Evolutionary conservation across 1,140 invertebrate genomes (phyloP).

Genomic region (Euschistus heros): DNA sequence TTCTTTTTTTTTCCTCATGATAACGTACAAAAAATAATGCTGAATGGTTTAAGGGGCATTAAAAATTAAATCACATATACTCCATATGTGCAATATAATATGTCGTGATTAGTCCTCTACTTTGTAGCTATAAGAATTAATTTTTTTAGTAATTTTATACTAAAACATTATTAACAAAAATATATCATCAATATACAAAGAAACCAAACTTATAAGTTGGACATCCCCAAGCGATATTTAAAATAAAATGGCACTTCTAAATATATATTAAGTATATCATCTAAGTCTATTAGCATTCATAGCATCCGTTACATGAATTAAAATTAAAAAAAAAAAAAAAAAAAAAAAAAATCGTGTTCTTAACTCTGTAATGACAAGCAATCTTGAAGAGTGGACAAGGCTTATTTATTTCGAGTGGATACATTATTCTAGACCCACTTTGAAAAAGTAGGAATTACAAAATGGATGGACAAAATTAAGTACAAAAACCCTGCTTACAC

Average conservation of each 20-base stretch:
- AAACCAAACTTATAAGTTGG: not conserved
- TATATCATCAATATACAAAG: not conserved
- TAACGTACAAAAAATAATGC: conserved; percentile 1
- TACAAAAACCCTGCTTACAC: conserved; percentile 18
- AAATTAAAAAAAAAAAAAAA: conserved; percentile 2
- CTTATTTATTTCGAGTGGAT: conserved; percentile 15
- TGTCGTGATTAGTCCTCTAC: conserved; percentile 1
- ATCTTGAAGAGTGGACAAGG: conserved; percentile 14
- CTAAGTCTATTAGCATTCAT: conserved; percentile 13
- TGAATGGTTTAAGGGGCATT: not conserved
- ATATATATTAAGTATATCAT: conserved; percentile 10
- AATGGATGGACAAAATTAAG: conserved; percentile 22
- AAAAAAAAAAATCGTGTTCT: conserved; percentile 6
- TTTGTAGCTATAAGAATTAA: not conserved
- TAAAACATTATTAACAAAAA: not conserved
- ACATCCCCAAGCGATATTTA: conserved; percentile 11
- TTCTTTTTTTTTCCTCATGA: not conserved
- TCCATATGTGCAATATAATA: conserved; percentile 10
- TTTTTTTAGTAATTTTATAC: conserved; percentile 6
- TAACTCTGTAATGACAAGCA: conserved; percentile 5
- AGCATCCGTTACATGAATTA: conserved; percentile 8
- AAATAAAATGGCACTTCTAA: conserved; percentile 17
- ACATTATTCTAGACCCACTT: conserved; percentile 17
- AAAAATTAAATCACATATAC: conserved; percentile 11
- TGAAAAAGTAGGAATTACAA: conserved; percentile 2